phyloP scores from a whole-genome alignment of 1,140 invertebrate species.

The Leptinotarsa defecta region DNA sequence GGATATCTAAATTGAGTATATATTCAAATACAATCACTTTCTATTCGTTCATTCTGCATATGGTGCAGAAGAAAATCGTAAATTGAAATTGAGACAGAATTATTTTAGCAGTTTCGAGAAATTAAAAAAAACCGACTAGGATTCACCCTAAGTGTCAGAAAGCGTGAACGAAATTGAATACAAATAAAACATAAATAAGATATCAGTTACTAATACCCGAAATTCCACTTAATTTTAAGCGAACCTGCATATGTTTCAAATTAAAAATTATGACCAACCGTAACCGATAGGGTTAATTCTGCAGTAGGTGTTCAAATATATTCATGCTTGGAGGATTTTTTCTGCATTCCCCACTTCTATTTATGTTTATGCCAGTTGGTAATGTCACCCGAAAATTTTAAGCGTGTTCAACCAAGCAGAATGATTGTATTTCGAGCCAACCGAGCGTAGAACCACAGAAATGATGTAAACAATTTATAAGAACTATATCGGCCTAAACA shows the following conservation, averaged over 20 bases:
- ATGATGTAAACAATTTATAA: conserved; percentile 7
- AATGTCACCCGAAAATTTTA: conserved; percentile 12
- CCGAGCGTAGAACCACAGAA: conserved; percentile 6
- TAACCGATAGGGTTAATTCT: conserved; percentile 15
- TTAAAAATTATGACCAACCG: conserved; percentile 3
- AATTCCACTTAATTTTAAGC: not conserved
- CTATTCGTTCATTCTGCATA: too few relatives aligned
- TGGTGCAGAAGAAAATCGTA: too few relatives aligned
- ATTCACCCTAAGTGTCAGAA: too few relatives aligned
- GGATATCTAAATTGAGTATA: too few relatives aligned
- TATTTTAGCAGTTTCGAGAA: too few relatives aligned
- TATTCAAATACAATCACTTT: too few relatives aligned
- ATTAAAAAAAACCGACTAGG: too few relatives aligned
- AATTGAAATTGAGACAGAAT: too few relatives aligned
- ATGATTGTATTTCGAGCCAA: conserved; percentile 12
- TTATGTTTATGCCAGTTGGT: conserved; percentile 5
- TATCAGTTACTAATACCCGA: not conserved
- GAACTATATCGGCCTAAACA: conserved; percentile 10
- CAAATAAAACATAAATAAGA: not conserved
- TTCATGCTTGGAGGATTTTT: conserved; percentile 18
- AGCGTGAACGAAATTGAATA: too few relatives aligned
- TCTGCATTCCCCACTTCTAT: not conserved
- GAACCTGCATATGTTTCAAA: conserved; percentile 1
- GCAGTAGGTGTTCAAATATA: conserved; percentile 10
- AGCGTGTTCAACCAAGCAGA: conserved; percentile 7